These are phyloP conservation scores for Callipepla squamata DNA, from an alignment of 2,113 vertebrate genomes.

Conservation along the genomic window DNA sequence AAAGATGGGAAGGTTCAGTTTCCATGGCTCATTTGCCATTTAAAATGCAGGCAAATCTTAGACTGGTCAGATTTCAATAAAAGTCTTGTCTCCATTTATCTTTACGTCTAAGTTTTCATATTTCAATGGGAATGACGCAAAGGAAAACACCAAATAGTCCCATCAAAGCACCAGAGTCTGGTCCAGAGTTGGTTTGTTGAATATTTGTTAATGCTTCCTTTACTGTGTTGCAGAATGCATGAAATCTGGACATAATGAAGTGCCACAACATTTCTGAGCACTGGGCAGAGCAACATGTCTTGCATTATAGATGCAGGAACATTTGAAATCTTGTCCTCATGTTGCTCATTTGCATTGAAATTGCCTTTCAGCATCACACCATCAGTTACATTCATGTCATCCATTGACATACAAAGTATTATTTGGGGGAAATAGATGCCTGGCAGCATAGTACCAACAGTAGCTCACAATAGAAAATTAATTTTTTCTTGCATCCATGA, in stretches of 20 bases:
- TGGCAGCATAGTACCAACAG: neutral
- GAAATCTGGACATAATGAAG: neutral
- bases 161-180: neutral
- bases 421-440: neutral
- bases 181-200: neutral
- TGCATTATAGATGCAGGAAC: neutral
- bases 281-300: neutral
- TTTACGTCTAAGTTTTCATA: neutral
- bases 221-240: neutral
- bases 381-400: neutral
- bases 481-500: neutral
- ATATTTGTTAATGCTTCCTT: neutral
- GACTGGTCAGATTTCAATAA: neutral
- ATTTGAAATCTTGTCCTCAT: neutral
- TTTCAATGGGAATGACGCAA: neutral
- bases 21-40: neutral
- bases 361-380: slow-evolving; percentile 2
- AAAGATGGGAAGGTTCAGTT: neutral
- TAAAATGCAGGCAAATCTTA: neutral
- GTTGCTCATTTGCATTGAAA: slow-evolving; percentile 38
- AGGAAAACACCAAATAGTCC: neutral
- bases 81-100: neutral
- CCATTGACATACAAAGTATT: neutral
- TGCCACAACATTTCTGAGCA: neutral
- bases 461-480: neutral